Evolutionary conservation across 37 sponge, comb jelly and placozoan species (phyloP), one percentile per base, ranked within the genome.

Genomic region (Geodia barretti): DNA sequence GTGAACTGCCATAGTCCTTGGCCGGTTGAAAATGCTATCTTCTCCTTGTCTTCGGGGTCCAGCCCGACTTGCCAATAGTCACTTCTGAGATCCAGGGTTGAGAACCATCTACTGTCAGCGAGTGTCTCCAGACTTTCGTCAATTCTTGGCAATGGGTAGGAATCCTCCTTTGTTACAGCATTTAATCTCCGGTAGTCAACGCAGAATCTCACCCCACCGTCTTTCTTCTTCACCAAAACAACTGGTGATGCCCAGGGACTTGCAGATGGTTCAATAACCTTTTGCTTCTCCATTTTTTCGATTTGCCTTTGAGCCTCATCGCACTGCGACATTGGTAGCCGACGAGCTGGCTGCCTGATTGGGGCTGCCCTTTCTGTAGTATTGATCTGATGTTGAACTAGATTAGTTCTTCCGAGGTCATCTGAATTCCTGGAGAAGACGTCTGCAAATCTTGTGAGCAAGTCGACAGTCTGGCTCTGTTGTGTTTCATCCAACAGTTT

Each of bases 11-110:
- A 91, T 5, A 91, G 63, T 26, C 90, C 90, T 26, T 68, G 29
- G 14, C 66, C 76, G 17, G 87, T 86, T 32, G 72, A 32, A 33
- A 90, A 90, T 3, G 77, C 91, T 41, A 87, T 86, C 83, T 86
- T 90, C 34, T 60, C 80, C 31, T 70, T 60, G n/a, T 73, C 47
- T 21, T 20, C 26, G 3, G 82, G 75, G 0, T 42, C 75, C 69
- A 87, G 28, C 32, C 36, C 58, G 0, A 91, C 81, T 63, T 91
- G 92, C 92, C 92, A 91, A 64, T 91, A 91, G 7, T 87, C 92
- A 26, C 34, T 80, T 28, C n/a, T 35, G 28, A 80, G 65, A 41
- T 91, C 92, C 41, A 91, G 70, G 59, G 85, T 74, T 26, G 77
- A 75, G 40, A 87, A 87, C 54, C 38, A 81, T 28, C 42, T 59